A percentile compares a stretch with the other conserved stretches of the same genome.
These are phyloP conservation scores for Drosophila histrio DNA, from an alignment of 2,888 invertebrate species.

Conservation along the genomic window DNA sequence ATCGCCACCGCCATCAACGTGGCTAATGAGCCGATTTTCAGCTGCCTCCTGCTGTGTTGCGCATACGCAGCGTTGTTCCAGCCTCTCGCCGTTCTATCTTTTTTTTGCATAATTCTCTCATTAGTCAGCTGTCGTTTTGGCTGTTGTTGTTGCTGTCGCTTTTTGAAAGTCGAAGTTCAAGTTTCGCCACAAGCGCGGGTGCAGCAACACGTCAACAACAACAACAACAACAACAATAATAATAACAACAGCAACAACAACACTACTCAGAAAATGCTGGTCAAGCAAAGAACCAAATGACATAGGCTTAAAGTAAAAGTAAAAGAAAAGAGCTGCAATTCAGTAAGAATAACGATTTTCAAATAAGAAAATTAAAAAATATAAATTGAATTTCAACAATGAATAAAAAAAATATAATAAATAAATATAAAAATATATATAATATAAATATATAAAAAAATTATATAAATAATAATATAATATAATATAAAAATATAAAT, in stretches of 20 bases:
- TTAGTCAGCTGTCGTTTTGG: constrained; percentile 63
- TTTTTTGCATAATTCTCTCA: constrained; percentile 73
- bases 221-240: constrained; percentile 8
- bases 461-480: too few relatives aligned
- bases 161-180: constrained; percentile 77
- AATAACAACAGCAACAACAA: constrained; percentile 12
- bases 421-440: too few relatives aligned
- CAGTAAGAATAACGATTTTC: too few relatives aligned
- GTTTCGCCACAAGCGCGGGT: constrained; percentile 62
- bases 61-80: constrained; percentile 53
- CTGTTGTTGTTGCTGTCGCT: constrained; percentile 15
- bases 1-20: constrained; percentile 16
- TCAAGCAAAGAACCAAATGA: constrained; percentile 20
- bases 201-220: constrained; percentile 55
- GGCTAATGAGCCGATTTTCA: constrained; percentile 52
- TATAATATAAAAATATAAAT: too few relatives aligned
- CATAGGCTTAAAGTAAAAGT: constrained; percentile 13
- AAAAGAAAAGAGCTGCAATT: too few relatives aligned
- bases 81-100: constrained; percentile 61
- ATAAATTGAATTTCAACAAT: too few relatives aligned
- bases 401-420: too few relatives aligned
- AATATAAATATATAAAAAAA: too few relatives aligned
- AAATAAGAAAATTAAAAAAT: too few relatives aligned
- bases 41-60: constrained; percentile 39
- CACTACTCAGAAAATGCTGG: not conserved